These are phyloP conservation scores for Stichodactyla mertensii DNA, from an alignment of 64 coral and sea anemone species.

Conservation along the genomic window DNA sequence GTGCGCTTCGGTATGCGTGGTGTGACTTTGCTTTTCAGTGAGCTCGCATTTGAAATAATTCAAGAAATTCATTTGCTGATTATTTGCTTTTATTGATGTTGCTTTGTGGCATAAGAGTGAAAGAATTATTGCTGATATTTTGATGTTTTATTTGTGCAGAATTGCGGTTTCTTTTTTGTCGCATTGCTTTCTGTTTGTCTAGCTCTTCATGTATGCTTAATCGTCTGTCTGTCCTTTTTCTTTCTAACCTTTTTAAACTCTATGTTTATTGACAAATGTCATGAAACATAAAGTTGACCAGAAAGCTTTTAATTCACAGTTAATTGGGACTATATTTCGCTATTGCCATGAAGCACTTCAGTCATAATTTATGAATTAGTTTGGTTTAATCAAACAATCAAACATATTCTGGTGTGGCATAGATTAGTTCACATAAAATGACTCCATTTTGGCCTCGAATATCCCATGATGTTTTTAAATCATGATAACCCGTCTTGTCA, in stretches of 20 bases:
- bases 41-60: not conserved
- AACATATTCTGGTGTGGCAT: not conserved
- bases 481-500: too few species aligned
- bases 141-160: not conserved
- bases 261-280: too few species aligned
- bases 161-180: not conserved
- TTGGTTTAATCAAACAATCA: not conserved
- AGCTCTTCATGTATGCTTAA: too few species aligned
- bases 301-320: too few species aligned
- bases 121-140: not conserved
- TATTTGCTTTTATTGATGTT: slow-evolving; percentile 4
- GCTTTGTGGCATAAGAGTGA: slow-evolving; percentile 14
- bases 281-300: too few species aligned
- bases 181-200: not conserved
- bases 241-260: too few species aligned
- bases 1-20: not conserved
- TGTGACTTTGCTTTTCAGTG: slow-evolving; percentile 1
- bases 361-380: not conserved
- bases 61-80: not conserved
- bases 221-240: not conserved
- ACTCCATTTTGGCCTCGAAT: not conserved
- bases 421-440: not conserved
- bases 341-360: not conserved
- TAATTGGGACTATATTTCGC: not conserved
- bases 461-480: too few species aligned